phyloP scores from a whole-genome alignment of 2,113 vertebrate genomes.

The Mustela lutreola region DNA sequence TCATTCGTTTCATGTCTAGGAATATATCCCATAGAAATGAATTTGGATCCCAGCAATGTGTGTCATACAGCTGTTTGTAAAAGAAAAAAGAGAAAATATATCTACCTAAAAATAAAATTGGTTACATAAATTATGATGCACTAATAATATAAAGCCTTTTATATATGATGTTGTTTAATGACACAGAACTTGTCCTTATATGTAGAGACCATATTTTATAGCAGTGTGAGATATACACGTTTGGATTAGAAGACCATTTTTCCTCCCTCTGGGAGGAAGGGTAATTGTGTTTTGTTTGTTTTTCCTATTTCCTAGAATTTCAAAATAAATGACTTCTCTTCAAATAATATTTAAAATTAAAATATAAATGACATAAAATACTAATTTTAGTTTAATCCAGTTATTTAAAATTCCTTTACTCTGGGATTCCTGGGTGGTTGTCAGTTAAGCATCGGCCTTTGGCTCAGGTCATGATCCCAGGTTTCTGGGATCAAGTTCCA shows the following conservation, averaged over 20 bases:
- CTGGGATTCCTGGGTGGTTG: neutral
- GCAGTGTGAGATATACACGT: neutral
- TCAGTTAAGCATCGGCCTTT: neutral
- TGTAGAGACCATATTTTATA: neutral
- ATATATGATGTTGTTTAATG: neutral
- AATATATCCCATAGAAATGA: neutral
- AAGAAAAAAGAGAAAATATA: neutral
- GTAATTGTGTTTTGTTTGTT: neutral
- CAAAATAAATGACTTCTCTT: neutral
- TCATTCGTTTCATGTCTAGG: neutral
- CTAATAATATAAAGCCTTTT: neutral
- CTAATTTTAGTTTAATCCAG: neutral
- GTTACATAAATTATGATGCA: neutral
- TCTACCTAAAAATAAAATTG: neutral
- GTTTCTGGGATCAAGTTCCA: no score
- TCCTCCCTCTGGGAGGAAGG: neutral
- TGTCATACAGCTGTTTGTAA: neutral
- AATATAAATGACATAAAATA: neutral
- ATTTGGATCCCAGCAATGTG: neutral
- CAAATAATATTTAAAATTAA: neutral
- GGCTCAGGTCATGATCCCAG: neutral
- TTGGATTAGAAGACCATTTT: neutral
- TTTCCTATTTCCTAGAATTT: neutral
- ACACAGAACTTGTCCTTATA: neutral
- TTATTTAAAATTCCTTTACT: neutral